These are phyloP conservation scores for Mallotus villosus DNA, from an alignment of 2,797 vertebrate genomes.

Conservation along the genomic window DNA sequence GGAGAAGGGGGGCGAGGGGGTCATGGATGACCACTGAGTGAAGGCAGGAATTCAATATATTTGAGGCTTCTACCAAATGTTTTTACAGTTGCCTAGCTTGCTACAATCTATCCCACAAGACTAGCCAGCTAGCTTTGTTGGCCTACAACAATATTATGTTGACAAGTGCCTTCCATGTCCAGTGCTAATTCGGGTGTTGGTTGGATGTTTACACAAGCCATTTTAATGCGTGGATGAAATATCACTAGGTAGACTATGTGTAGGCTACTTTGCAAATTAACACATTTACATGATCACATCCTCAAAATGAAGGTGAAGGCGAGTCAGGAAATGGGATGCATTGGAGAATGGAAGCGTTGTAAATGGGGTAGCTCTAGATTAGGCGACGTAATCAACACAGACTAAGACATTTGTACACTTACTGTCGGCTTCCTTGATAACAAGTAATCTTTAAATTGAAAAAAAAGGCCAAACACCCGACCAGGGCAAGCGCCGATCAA, in stretches of 20 bases:
- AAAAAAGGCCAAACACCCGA: conserved; percentile 42
- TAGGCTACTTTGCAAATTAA: not conserved
- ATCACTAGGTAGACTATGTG: not conserved
- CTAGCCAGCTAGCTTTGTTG: not conserved
- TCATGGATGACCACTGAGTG: conserved; percentile 32
- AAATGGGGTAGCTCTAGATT: conserved; percentile 3
- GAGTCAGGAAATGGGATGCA: not conserved
- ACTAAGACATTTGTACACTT: not conserved
- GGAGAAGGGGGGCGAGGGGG: conserved; percentile 44
- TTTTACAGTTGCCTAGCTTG: conserved; percentile 40
- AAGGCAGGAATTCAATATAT: conserved; percentile 45
- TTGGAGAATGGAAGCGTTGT: conserved; percentile 1
- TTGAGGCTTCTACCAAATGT: conserved; percentile 22
- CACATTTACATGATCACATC: not conserved
- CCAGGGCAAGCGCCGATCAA: conserved; percentile 67
- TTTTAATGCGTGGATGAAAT: not conserved
- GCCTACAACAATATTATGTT: not conserved
- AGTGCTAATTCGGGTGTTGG: not conserved
- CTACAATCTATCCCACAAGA: not conserved
- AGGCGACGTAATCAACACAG: not conserved
- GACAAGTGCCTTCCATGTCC: not conserved
- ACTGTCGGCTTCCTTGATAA: conserved; percentile 59
- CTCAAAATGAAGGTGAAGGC: not conserved
- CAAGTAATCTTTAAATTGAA: conserved; percentile 42
- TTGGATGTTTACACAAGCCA: not conserved